These are phyloP conservation scores for Salmo trutta DNA, from an alignment of 2,797 vertebrate species.

Conservation along the genomic window DNA sequence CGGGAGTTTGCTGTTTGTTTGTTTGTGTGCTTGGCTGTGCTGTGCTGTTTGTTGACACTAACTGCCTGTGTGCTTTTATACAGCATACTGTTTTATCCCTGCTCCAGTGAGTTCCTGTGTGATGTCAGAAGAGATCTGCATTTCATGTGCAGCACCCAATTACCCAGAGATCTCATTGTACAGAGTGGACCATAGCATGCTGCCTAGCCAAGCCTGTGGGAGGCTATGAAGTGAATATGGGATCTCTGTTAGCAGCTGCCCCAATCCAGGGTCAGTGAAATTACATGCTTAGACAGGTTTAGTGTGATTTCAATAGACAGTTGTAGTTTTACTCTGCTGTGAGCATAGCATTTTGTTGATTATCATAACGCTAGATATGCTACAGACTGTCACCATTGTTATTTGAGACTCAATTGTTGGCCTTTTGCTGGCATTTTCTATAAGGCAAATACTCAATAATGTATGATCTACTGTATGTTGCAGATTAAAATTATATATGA, in stretches of 20 bases:
- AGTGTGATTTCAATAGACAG: constrained; percentile 32
- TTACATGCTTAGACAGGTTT: constrained; percentile 9
- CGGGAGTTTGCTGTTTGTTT: constrained; percentile 38
- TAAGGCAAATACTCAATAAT: not conserved
- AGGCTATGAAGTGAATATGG: not conserved
- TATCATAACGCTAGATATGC: too few relatives aligned
- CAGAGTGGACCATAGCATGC: not conserved
- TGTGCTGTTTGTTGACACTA: not conserved
- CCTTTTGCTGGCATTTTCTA: not conserved
- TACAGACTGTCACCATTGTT: not conserved
- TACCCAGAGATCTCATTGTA: constrained; percentile 36
- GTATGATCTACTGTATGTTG: not conserved
- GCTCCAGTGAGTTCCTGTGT: constrained; percentile 43
- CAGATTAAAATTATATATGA: not conserved
- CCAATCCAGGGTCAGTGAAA: constrained; percentile 18
- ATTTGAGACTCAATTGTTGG: not conserved
- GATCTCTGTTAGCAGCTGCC: constrained; percentile 13
- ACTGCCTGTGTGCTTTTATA: constrained; percentile 43
- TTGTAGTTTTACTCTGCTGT: not conserved
- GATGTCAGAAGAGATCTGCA: constrained; percentile 59
- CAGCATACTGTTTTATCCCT: constrained; percentile 57
- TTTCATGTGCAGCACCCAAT: constrained; percentile 58
- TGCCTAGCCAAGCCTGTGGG: not conserved
- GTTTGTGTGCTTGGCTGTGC: not conserved
- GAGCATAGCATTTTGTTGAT: not conserved